Evolutionary conservation across 1,140 invertebrate species (phyloP), one percentile per base, ranked within the genome.

Genomic region (Lithobius niger): DNA sequence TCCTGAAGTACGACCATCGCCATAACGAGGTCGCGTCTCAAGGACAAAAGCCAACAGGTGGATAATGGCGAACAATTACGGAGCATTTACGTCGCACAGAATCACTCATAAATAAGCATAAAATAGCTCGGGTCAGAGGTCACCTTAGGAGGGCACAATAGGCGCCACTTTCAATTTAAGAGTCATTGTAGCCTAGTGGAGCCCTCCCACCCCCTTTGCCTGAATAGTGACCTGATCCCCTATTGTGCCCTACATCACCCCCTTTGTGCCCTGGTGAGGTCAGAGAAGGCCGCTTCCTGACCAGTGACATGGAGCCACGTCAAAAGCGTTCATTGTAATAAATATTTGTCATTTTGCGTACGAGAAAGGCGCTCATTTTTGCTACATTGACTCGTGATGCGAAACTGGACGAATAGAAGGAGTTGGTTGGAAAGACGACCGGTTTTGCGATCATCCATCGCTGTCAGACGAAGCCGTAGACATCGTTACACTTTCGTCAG

Each of bases 31-130:
- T n/a, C n/a, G 10, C n/a, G 10, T 10, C 10, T n/a, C 10, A 36
- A 36, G 31, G 31, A 10, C 31, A 36, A 36, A 36, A 36, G 44
- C 22, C 6, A 21, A 6, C 19, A 47, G 44, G 44, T 6, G 44
- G 44, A 47, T 47, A 47, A 47, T 47, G 44, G 6, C 10, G 15
- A 47, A 13, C 44, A 47, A 47, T 47, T 47, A 47, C 6, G 15
- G 22, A 47, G 44, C 44, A 47, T 47, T 47, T 47, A 47, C 22
- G 6, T 47, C 13, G 22, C 22, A 21, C 6, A 47, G 44, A 47
- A 22, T 47, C 44, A 22, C 13, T 47, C 44, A 47, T 47, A 47
- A 47, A 47, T 47, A 47, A 47, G 44, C 44, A 47, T 15, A 47
- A 47, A 47, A 47, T 47, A 47, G 22, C 10, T 21, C 19, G 31